Conservation (phyloP, 2,797 vertebrate genomes). For the Lacerta bilineata region DNA sequence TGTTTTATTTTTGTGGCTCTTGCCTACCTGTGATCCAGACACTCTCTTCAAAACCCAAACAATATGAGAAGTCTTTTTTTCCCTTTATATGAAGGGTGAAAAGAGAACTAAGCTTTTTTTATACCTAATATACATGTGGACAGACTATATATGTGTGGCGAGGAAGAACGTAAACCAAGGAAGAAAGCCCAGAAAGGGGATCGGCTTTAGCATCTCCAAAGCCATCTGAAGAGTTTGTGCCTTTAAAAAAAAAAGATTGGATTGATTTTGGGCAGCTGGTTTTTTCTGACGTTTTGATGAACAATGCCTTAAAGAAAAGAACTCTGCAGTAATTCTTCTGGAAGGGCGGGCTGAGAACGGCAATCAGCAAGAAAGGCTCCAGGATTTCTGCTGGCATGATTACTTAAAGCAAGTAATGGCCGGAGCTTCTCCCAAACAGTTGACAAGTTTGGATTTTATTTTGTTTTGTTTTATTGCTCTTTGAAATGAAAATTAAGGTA, state of each 20-base stretch:
- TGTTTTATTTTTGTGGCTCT: conserved; percentile 70
- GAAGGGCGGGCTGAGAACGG: conserved; percentile 67
- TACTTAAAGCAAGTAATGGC: conserved; percentile 66
- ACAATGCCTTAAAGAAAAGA: conserved; percentile 92
- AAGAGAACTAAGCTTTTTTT: conserved; percentile 69
- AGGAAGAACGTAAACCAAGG: conserved; percentile 45
- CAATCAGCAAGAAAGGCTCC: conserved; percentile 71
- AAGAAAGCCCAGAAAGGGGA: conserved; percentile 73
- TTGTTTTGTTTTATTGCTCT: conserved; percentile 76
- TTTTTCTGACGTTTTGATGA: conserved; percentile 88
- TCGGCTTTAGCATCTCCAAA: conserved; percentile 80
- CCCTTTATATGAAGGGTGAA: conserved; percentile 63
- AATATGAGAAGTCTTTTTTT: conserved; percentile 54
- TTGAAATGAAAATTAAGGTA: conserved; percentile 79
- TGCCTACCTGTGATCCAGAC: conserved; percentile 72
- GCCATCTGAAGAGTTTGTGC: conserved; percentile 90
- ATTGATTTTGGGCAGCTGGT: conserved; percentile 85
- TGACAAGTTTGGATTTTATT: conserved; percentile 70
- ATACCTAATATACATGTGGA: conserved; percentile 67
- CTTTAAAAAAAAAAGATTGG: conserved; percentile 87
- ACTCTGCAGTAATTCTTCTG: conserved; percentile 71
- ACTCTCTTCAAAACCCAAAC: conserved; percentile 48
- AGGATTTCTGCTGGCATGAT: conserved; percentile 76
- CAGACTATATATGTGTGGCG: conserved; percentile 54
- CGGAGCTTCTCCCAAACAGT: conserved; percentile 72